phyloP scores from a whole-genome alignment of 2,888 invertebrate species.

The Tineola bisselliella region DNA sequence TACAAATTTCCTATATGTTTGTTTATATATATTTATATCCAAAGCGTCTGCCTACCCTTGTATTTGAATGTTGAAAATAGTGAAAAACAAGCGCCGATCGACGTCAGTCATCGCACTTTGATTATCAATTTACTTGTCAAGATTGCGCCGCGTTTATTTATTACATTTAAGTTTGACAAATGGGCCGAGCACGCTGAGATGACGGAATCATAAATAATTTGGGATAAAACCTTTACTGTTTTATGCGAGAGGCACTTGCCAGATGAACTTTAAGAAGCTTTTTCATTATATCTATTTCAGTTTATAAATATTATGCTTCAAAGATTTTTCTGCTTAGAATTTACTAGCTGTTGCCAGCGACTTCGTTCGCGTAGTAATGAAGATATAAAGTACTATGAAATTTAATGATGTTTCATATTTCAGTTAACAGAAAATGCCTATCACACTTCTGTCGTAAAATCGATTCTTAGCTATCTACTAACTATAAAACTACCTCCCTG shows the following conservation, averaged over 20 bases:
- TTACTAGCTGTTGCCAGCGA: no score
- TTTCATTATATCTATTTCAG: neutral
- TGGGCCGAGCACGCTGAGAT: neutral
- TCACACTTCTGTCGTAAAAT: no score
- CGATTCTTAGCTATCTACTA: no score
- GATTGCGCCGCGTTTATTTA: conserved; percentile 8
- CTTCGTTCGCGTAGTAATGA: no score
- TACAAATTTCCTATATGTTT: no score
- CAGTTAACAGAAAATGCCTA: no score
- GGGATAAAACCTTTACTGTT: conserved; percentile 12
- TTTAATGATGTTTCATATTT: no score
- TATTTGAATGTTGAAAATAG: neutral
- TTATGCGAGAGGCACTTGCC: neutral
- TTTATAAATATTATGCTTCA: neutral
- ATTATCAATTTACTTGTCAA: conserved; percentile 12
- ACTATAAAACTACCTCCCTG: no score
- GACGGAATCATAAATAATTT: conserved; percentile 13
- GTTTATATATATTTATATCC: no score
- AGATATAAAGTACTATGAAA: no score
- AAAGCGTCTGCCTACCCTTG: neutral
- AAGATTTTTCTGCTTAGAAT: neutral
- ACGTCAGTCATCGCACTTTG: neutral
- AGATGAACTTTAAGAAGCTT: conserved; percentile 5
- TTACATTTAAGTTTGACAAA: conserved; percentile 13
- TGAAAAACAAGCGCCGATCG: neutral